Evolutionary conservation across 2,797 vertebrate genomes (phyloP).

Genomic region (Sarcoramphus papa): DNA sequence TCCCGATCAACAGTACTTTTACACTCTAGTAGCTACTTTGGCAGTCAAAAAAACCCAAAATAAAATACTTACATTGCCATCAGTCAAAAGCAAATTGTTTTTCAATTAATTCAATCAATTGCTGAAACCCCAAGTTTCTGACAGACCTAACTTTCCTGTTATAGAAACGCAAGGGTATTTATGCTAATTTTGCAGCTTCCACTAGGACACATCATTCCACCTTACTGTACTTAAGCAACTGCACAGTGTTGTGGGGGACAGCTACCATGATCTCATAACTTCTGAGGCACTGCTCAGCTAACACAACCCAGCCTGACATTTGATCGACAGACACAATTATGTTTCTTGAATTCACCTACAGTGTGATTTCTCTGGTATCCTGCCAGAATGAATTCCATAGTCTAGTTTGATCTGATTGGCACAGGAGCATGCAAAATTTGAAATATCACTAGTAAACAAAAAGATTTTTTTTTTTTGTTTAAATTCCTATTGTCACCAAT

Average conservation of each 20-base stretch:
- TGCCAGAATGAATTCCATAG: neutral
- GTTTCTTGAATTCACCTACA: neutral
- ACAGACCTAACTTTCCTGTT: neutral
- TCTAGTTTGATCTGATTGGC: neutral
- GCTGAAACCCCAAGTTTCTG: neutral
- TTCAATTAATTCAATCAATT: neutral
- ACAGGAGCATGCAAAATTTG: neutral
- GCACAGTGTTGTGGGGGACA: neutral
- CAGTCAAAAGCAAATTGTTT: neutral
- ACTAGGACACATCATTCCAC: neutral
- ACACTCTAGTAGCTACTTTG: neutral
- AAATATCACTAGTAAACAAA: neutral
- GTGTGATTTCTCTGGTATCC: neutral
- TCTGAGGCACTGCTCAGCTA: neutral
- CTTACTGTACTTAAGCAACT: neutral
- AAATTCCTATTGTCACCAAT: neutral
- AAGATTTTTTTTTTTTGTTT: neutral
- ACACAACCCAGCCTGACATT: neutral
- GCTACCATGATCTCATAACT: neutral
- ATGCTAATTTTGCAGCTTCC: neutral
- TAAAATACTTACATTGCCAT: neutral
- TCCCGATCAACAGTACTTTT: accelerated
- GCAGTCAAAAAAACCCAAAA: neutral
- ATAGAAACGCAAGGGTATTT: neutral
- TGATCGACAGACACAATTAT: neutral